A percentile compares a stretch with the other conserved stretches of the same genome.
These are phyloP conservation scores for Erebia ligea DNA, from an alignment of 2,888 invertebrate species.

Conservation along the genomic window DNA sequence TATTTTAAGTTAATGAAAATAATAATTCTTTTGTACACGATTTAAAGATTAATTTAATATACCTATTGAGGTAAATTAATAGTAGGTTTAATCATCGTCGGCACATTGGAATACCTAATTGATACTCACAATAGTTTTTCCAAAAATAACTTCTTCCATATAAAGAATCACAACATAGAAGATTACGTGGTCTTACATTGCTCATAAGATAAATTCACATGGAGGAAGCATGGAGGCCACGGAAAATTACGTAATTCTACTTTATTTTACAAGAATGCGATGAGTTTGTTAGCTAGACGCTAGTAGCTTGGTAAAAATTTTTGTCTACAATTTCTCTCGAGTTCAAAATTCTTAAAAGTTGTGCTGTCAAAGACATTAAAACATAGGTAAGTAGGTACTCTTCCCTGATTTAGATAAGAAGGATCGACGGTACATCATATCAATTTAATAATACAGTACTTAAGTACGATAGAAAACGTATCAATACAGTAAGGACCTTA, in stretches of 20 bases:
- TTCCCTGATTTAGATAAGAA: too few species aligned
- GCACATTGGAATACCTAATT: neutral
- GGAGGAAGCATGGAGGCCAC: too few species aligned
- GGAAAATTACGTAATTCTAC: conserved; percentile 19
- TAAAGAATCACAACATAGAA: neutral
- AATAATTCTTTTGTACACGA: neutral
- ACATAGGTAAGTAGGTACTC: too few species aligned
- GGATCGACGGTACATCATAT: too few species aligned
- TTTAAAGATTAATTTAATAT: neutral
- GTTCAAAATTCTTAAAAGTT: neutral
- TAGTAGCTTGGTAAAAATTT: too few species aligned
- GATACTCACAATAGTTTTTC: neutral
- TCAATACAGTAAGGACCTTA: too few species aligned
- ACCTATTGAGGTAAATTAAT: neutral
- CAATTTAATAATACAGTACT: too few species aligned
- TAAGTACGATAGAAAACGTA: too few species aligned
- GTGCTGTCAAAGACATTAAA: too few species aligned
- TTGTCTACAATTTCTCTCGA: neutral
- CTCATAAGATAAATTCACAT: conserved; percentile 18
- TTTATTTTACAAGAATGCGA: neutral
- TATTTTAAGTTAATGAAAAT: too few species aligned
- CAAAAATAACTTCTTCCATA: conserved; percentile 13
- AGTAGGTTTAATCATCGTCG: neutral
- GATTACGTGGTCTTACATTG: neutral
- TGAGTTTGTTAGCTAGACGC: neutral